Conservation (phyloP, 2,888 invertebrate species). For the Monoplex corrugatus region DNA sequence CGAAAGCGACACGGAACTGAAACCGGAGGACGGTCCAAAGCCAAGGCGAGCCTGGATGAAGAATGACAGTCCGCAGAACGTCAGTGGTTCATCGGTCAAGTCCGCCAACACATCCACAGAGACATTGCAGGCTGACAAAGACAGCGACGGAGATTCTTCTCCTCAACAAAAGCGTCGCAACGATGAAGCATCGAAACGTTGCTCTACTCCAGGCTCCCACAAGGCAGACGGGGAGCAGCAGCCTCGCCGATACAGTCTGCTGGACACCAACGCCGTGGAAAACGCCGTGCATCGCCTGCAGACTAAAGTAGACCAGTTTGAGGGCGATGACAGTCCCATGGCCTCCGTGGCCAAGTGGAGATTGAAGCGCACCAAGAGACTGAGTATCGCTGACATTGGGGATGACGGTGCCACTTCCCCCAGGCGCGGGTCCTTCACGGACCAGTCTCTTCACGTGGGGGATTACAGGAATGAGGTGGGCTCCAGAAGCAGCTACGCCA, state of each 20-base stretch:
- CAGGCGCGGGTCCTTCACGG: neutral
- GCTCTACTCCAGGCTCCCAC: neutral
- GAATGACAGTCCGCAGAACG: conserved; percentile 73
- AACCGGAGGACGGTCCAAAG: conserved; percentile 60
- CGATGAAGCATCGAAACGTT: neutral
- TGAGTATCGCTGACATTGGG: conserved; percentile 74
- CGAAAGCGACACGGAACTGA: conserved; percentile 73
- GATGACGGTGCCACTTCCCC: conserved; percentile 59
- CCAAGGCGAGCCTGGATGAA: conserved; percentile 66
- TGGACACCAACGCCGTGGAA: conserved; percentile 55
- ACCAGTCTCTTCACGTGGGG: conserved; percentile 45
- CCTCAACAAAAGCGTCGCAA: conserved; percentile 60
- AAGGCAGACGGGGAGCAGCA: neutral
- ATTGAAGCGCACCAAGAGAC: conserved; percentile 64
- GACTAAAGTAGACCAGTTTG: conserved; percentile 49
- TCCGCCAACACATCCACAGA: conserved; percentile 76
- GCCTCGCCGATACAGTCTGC: conserved; percentile 52
- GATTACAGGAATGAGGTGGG: conserved; percentile 71
- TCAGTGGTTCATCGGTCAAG: conserved; percentile 70
- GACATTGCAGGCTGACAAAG: conserved; percentile 70
- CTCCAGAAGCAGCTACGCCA: conserved; percentile 72
- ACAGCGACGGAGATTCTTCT: conserved; percentile 70
- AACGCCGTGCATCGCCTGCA: conserved; percentile 47
- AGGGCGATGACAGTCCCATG: conserved; percentile 68
- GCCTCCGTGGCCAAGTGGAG: conserved; percentile 72